Evolutionary conservation across 2,797 vertebrate genomes (phyloP), one percentile per base, ranked within the genome.

Genomic region (Remorina albescens): DNA sequence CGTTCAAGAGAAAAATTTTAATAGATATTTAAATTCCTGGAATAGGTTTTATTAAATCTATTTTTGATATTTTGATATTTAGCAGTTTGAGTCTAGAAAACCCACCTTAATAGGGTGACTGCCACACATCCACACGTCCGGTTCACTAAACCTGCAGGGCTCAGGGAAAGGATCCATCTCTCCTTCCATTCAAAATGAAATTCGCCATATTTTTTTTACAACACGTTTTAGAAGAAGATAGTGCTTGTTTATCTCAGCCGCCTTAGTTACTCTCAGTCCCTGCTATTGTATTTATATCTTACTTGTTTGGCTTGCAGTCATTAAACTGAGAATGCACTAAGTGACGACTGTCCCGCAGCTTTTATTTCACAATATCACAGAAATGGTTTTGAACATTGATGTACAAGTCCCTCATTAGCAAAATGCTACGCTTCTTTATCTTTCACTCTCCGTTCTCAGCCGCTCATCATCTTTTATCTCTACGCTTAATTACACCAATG

Each of bases 331-430:
- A 2, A 16, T 32, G 13, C 1, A 0, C 9, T 6, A 23, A 49
- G 6, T 74, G 56, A 5, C 23, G n/a, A n/a, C n/a, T n/a, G n/a
- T n/a, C n/a, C n/a, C n/a, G n/a, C n/a, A 5, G 4, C 42, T 60
- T 51, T 64, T 12, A 39, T 23, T 16, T 19, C 26, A 26, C 2
- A 12, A 15, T 21, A 5, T 44, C 74, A 67, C 19, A n/a, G 25
- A 23, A n/a, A 6, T 2, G 10, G 1, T 18, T 28, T 30, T 23
- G 11, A 74, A 11, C 50, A 21, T 42, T 65, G n/a, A 72, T 62
- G 46, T 63, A 21, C 47, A 58, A 65, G 80, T 56, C 50, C 19
- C 12, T 76, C 44, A 60, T 61, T 49, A 60, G 74, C 61, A 73
- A 61, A n/a, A 57, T 34, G n/a, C 34, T 28, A 32, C 13, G 25